phyloP scores from a whole-genome alignment of 1,140 invertebrate species.

The Liolophura sinensis region DNA sequence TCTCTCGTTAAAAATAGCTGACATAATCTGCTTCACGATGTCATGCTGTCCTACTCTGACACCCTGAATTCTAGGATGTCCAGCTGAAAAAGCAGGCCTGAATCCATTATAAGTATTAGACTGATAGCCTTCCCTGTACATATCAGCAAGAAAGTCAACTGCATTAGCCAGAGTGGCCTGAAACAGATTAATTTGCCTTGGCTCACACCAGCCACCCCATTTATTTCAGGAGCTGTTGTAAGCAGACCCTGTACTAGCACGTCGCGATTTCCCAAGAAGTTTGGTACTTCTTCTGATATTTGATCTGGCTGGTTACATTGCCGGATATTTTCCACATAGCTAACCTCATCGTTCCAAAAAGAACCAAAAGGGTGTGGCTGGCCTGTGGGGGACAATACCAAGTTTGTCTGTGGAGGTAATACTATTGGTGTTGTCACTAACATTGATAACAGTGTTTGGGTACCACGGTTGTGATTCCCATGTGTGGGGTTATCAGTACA shows the following conservation, averaged over 20 bases:
- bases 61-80: slow-evolving; percentile 11
- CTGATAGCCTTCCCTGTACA: slow-evolving; percentile 6
- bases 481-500: slow-evolving; percentile 9
- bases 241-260: slow-evolving; percentile 11
- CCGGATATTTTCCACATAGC: slow-evolving; percentile 14
- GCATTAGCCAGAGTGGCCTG: slow-evolving; percentile 12
- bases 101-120: slow-evolving; percentile 16
- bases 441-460: slow-evolving; percentile 7
- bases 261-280: slow-evolving; percentile 6
- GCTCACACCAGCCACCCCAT: slow-evolving; percentile 20
- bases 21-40: slow-evolving; percentile 9
- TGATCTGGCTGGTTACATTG: background rate
- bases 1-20: slow-evolving; percentile 11
- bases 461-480: slow-evolving; percentile 17
- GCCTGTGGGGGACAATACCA: too few species aligned
- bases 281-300: slow-evolving; percentile 11
- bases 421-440: slow-evolving; percentile 16
- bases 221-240: slow-evolving; percentile 19
- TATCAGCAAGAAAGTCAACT: slow-evolving; percentile 9
- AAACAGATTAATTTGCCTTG: slow-evolving; percentile 17
- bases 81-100: slow-evolving; percentile 15
- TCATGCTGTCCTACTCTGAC: slow-evolving; percentile 7
- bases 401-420: slow-evolving; percentile 4
- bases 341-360: slow-evolving; percentile 6
- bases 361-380: slow-evolving; percentile 8